These are phyloP conservation scores for Lutraria rhynchaena DNA, from an alignment of 1,140 invertebrate species.

Conservation along the genomic window DNA sequence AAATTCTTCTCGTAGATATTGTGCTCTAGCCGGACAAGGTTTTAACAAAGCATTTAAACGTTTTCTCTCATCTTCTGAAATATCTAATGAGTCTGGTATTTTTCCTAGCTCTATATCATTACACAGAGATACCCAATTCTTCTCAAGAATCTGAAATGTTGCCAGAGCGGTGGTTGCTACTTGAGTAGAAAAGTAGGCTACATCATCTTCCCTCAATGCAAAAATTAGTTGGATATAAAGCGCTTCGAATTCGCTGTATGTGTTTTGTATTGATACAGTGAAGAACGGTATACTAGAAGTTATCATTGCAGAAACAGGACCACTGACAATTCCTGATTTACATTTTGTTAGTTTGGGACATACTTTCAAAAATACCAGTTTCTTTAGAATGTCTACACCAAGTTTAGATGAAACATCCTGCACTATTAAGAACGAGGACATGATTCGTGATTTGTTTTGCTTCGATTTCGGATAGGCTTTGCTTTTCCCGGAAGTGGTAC, in stretches of 20 bases:
- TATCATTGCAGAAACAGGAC: conserved; percentile 16
- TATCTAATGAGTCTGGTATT: conserved; percentile 4
- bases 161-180: conserved; percentile 54
- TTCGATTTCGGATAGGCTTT: conserved; percentile 43
- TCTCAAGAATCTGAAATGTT: conserved; percentile 46
- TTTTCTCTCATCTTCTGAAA: neutral
- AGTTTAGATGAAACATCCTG: neutral
- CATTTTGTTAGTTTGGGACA: neutral
- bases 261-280: neutral
- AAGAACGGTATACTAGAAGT: neutral
- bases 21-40: conserved; percentile 22
- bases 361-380: conserved; percentile 10
- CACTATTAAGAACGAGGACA: neutral
- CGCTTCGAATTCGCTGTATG: conserved; percentile 37
- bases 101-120: conserved; percentile 53
- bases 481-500: conserved; percentile 47
- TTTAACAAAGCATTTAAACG: neutral
- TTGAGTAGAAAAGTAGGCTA: conserved; percentile 59
- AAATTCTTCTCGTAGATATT: conserved; percentile 39
- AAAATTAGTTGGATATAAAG: conserved; percentile 47
- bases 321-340: conserved; percentile 17
- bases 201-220: conserved; percentile 53
- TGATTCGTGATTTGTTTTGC: neutral
- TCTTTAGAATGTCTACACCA: neutral
- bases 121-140: conserved; percentile 42